A percentile compares a stretch with the other conserved stretches of the same genome.
Evolutionary conservation across 2,888 invertebrate genomes (phyloP).

Genomic region (Hipparchia sbordonii): DNA sequence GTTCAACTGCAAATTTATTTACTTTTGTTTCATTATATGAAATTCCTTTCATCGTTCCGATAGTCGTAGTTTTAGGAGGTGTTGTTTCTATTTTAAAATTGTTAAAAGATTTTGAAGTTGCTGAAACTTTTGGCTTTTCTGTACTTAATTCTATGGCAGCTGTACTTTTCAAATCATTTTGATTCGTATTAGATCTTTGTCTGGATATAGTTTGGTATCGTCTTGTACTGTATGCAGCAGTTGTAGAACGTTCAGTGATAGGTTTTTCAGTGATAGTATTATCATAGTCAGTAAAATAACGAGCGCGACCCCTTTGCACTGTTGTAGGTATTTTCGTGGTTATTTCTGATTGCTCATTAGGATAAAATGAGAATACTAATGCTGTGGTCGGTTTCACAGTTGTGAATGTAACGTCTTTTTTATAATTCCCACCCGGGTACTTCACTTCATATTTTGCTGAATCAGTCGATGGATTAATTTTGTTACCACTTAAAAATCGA

Average conservation of each 20-base stretch:
- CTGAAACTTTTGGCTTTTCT: neutral
- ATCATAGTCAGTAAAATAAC: neutral
- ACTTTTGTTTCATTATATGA: constrained; percentile 1
- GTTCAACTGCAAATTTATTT: neutral
- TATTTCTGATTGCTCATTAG: neutral
- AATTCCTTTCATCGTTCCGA: constrained; percentile 1
- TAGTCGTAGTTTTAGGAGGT: constrained; percentile 10
- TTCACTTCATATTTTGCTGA: neutral
- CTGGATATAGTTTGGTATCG: constrained; percentile 12
- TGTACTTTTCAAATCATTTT: neutral
- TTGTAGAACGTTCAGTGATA: neutral
- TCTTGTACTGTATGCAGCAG: constrained; percentile 1
- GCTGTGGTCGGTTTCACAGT: constrained; percentile 1
- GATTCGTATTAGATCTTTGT: neutral
- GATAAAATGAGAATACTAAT: neutral
- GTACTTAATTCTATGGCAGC: neutral
- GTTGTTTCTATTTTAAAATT: constrained; percentile 6
- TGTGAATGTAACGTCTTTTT: neutral
- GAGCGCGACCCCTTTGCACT: neutral
- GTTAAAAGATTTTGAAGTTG: neutral
- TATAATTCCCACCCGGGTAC: neutral
- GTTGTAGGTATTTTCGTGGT: neutral
- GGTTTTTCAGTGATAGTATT: neutral
- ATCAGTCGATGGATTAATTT: neutral
- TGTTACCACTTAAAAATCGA: neutral